Conservation (phyloP, 2,113 vertebrate species). For the Mirza zaza region DNA sequence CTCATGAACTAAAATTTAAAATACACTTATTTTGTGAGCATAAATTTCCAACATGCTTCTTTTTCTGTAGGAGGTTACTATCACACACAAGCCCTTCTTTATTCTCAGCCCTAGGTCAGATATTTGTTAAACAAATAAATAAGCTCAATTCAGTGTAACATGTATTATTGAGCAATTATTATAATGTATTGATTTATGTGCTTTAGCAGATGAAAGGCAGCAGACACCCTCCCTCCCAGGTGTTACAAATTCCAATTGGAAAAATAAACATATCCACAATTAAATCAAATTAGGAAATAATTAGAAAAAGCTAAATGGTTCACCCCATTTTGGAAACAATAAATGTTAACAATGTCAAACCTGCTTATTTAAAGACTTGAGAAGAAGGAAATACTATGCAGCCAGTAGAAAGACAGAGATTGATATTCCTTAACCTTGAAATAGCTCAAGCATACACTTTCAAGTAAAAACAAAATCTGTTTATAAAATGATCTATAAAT, state of each 20-base stretch:
- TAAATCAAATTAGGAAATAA: not conserved
- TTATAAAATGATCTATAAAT: not conserved
- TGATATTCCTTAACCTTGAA: not conserved
- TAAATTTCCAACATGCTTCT: not conserved
- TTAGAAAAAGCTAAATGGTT: not conserved
- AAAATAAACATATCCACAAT: not conserved
- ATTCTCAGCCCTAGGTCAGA: not conserved
- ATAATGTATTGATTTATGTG: not conserved
- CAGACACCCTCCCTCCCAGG: rapidly evolving
- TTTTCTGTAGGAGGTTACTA: not conserved
- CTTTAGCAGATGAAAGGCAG: not conserved
- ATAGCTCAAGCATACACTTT: not conserved
- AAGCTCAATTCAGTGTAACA: not conserved
- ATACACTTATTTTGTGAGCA: not conserved
- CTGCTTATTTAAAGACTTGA: not conserved
- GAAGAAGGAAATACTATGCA: not conserved
- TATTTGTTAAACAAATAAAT: not conserved
- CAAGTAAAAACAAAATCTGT: not conserved
- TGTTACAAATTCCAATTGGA: not conserved
- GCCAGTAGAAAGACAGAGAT: not conserved
- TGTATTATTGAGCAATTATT: not conserved
- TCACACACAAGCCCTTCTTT: too few species aligned
- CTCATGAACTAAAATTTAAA: not conserved
- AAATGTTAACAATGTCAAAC: not conserved
- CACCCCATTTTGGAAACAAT: not conserved